Evolutionary conservation across 2,797 vertebrate genomes (phyloP).

Genomic region (Myotis findleyi): DNA sequence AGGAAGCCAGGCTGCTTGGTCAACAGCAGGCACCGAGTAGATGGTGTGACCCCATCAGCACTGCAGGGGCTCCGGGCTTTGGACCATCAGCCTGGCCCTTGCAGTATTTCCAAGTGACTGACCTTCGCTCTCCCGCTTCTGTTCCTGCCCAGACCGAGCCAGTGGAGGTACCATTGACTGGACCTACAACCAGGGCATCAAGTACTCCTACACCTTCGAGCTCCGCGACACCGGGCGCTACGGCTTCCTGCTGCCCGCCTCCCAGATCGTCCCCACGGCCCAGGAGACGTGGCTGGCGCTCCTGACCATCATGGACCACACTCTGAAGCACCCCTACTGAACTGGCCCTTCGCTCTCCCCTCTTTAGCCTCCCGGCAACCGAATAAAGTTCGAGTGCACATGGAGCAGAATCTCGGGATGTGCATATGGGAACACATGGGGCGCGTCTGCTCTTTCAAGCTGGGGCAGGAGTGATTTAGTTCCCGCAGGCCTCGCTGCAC

Average conservation of each 20-base stretch:
- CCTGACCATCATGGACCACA: constrained; percentile 92
- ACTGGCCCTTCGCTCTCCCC: not conserved
- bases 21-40: not conserved
- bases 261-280: constrained; percentile 94
- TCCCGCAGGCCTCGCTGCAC: constrained; percentile 21
- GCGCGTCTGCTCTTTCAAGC: not conserved
- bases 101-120: not conserved
- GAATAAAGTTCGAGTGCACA: constrained; percentile 71
- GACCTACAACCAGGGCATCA: constrained; percentile 95
- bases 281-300: constrained; percentile 94
- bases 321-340: constrained; percentile 89
- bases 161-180: constrained; percentile 94
- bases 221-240: constrained; percentile 93
- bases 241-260: constrained; percentile 95
- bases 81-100: not conserved
- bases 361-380: not conserved
- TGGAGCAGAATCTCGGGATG: not conserved
- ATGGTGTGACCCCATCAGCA: not conserved
- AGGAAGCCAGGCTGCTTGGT: not conserved
- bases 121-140: not conserved
- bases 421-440: not conserved
- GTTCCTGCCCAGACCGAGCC: constrained; percentile 90
- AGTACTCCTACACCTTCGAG: constrained; percentile 97
- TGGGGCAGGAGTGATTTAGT: constrained; percentile 31
- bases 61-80: not conserved